Percentiles rank a stretch among this genome's conserved stretches.
Evolutionary conservation across 2,797 vertebrate genomes (phyloP).

Genomic region (Iguana delicatissima): DNA sequence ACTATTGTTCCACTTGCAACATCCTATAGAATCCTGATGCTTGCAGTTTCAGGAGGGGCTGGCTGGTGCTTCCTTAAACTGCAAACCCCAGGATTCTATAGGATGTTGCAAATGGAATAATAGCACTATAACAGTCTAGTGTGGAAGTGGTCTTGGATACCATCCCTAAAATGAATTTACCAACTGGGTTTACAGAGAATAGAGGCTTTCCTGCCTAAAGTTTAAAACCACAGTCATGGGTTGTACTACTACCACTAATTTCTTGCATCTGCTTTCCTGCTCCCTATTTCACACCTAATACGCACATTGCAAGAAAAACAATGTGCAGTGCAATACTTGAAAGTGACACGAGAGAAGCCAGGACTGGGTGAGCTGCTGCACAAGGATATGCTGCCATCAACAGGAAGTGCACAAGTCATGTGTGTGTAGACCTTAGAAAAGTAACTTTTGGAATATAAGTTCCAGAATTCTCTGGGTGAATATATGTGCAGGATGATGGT

Average conservation of each 20-base stretch:
- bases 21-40: too few species aligned
- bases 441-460: too few species aligned
- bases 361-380: not conserved
- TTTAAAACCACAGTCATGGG: not conserved
- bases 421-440: too few species aligned
- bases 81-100: too few species aligned
- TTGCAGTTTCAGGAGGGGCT: too few species aligned
- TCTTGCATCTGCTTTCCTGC: not conserved
- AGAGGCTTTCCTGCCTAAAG: not conserved
- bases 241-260: not conserved
- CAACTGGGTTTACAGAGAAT: not conserved
- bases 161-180: not conserved
- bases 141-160: too few species aligned
- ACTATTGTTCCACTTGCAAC: too few species aligned
- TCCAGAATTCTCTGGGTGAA: too few species aligned
- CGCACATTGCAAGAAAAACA: not conserved
- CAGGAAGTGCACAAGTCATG: not conserved
- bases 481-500: not conserved
- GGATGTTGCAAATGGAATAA: too few species aligned
- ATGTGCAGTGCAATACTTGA: not conserved
- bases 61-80: too few species aligned
- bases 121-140: too few species aligned
- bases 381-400: not conserved
- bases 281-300: not conserved
- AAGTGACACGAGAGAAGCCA: not conserved